Conservation (phyloP, 2,888 invertebrate genomes). For the Villa cingulata region DNA sequence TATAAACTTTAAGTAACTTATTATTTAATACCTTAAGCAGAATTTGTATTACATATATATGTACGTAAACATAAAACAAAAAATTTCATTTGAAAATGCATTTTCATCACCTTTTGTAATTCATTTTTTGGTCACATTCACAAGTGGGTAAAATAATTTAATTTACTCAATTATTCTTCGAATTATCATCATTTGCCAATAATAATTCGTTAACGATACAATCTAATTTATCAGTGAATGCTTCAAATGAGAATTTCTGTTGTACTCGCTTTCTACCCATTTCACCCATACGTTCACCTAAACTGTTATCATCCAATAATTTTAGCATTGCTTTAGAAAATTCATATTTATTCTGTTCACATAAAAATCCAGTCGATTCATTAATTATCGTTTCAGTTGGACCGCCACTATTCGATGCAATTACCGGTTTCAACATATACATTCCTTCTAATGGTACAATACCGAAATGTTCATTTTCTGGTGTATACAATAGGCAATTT, state of each 20-base stretch:
- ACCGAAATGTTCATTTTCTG: conserved; percentile 95
- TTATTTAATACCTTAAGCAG: too few relatives aligned
- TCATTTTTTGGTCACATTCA: too few relatives aligned
- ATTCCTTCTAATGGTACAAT: conserved; percentile 98
- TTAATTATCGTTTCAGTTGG: conserved; percentile 81
- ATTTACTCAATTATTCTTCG: too few relatives aligned
- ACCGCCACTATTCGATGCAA: conserved; percentile 91
- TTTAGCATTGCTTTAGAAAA: conserved; percentile 67
- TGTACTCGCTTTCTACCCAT: conserved; percentile 62
- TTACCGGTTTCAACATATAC: conserved; percentile 84
- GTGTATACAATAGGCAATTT: conserved; percentile 82
- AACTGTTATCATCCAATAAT: conserved; percentile 47
- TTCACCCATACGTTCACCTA: conserved; percentile 55
- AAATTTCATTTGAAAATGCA: too few relatives aligned
- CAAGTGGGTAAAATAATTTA: too few relatives aligned
- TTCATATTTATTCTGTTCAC: conserved; percentile 50
- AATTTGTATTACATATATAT: too few relatives aligned
- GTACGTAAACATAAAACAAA: too few relatives aligned
- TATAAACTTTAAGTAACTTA: too few relatives aligned
- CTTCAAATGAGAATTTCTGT: conserved; percentile 68
- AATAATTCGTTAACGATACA: conserved; percentile 20
- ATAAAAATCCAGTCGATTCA: conserved; percentile 67
- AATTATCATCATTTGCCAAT: neutral
- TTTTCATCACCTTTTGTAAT: too few relatives aligned
- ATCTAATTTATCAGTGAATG: conserved; percentile 58